A percentile compares a stretch with the other conserved stretches of the same genome.
Conservation (phyloP, 92 coral and sea anemone species). For the Epizoanthus rinbou region DNA sequence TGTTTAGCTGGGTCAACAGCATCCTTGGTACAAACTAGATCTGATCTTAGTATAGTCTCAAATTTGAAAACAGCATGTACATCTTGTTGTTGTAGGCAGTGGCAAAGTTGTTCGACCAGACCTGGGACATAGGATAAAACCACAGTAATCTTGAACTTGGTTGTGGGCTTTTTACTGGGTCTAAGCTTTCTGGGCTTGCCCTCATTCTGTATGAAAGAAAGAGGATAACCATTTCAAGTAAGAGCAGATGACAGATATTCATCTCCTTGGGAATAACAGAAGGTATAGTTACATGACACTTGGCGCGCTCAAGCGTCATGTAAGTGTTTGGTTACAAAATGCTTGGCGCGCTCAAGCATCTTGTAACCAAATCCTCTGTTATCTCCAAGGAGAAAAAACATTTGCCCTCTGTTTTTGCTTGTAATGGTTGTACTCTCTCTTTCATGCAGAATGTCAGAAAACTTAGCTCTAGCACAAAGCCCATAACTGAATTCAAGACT, state of each 20-base stretch:
- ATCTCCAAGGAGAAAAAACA: neutral
- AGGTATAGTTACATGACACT: conserved; percentile 5
- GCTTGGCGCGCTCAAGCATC: too few species aligned
- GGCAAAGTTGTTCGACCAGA: conserved; percentile 10
- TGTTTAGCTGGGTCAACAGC: conserved; percentile 23
- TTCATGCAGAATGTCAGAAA: neutral
- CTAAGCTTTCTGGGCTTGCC: conserved; percentile 13
- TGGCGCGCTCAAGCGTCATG: conserved; percentile 24
- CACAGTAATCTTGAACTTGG: conserved; percentile 9
- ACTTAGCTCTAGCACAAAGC: neutral
- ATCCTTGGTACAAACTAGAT: conserved; percentile 7
- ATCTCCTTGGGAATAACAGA: conserved; percentile 13
- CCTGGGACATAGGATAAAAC: conserved; percentile 22
- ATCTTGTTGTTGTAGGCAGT: conserved; percentile 26
- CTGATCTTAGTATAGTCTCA: conserved; percentile 2
- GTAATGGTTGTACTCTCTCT: neutral
- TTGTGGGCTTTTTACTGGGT: conserved; percentile 5
- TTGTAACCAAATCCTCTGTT: too few species aligned
- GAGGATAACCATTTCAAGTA: conserved; percentile 20
- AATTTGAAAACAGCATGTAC: conserved; percentile 14
- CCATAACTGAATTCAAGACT: neutral
- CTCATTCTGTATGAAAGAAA: conserved; percentile 2
- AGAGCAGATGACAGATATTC: conserved; percentile 16
- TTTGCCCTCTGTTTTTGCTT: neutral
- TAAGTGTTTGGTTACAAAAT: conserved; percentile 15